phyloP scores from a whole-genome alignment of 2,888 invertebrate genomes.

The Pristionchus japonicus region DNA sequence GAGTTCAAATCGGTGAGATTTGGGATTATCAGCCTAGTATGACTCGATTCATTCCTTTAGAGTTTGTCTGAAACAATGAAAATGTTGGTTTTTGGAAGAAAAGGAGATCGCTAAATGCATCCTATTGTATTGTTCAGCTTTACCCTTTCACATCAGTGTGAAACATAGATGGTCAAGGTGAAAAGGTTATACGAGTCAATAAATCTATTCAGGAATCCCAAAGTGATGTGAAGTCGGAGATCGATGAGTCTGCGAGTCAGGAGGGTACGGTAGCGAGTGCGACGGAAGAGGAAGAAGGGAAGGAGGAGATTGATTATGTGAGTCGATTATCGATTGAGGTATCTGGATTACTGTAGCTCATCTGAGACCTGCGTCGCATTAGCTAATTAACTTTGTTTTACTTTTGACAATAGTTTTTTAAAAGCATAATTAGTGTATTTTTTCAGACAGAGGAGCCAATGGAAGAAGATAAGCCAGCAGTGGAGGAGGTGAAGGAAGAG shows the following conservation, averaged over 20 bases:
- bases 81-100: too few relatives aligned
- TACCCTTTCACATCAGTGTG: too few relatives aligned
- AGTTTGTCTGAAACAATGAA: too few relatives aligned
- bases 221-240: background rate
- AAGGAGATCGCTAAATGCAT: too few relatives aligned
- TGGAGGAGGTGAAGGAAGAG: background rate
- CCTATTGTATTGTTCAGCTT: too few relatives aligned
- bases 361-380: too few relatives aligned
- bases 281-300: conserved; percentile 4
- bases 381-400: background rate
- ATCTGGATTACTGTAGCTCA: too few relatives aligned
- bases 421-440: background rate
- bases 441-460: background rate
- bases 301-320: background rate
- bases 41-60: too few relatives aligned
- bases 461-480: background rate
- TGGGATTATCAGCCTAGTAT: too few relatives aligned
- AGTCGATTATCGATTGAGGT: too few relatives aligned
- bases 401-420: background rate
- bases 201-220: conserved; percentile 7
- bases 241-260: background rate
- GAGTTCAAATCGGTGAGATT: background rate
- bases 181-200: too few relatives aligned
- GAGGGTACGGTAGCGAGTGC: background rate
- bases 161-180: too few relatives aligned